A percentile compares a stretch with the other conserved stretches of the same genome.
Evolutionary conservation across 2,113 vertebrate genomes (phyloP).

Genomic region (Gopherus flavomarginatus): DNA sequence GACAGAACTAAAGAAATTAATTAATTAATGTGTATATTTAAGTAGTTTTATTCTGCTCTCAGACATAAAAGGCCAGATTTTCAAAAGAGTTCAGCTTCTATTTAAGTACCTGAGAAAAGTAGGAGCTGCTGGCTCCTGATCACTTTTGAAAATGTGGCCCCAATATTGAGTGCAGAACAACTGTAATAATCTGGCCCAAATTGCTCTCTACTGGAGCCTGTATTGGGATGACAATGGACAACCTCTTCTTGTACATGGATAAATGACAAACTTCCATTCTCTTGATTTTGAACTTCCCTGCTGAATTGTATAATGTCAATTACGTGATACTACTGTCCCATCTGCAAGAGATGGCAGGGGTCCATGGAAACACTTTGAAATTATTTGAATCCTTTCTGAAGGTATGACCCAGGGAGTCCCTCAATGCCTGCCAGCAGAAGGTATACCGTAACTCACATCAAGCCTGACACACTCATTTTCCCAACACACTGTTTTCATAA

Average conservation of each 20-base stretch:
- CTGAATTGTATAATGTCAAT: neutral
- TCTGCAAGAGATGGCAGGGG: neutral
- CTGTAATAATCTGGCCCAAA: neutral
- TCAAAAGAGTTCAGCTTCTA: neutral
- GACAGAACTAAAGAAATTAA: neutral
- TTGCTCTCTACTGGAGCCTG: neutral
- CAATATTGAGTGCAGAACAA: neutral
- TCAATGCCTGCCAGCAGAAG: neutral
- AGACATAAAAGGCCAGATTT: neutral
- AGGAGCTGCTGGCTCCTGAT: accelerated
- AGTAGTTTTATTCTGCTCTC: neutral
- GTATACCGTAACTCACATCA: neutral
- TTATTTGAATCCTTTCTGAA: neutral
- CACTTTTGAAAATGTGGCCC: neutral
- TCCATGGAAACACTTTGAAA: neutral
- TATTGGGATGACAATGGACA: neutral
- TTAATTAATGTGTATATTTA: neutral
- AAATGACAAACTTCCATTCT: neutral
- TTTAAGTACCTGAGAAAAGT: neutral
- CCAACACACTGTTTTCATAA: neutral
- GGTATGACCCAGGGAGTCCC: neutral
- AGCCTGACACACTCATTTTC: neutral
- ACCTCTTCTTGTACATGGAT: neutral
- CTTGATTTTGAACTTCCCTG: neutral
- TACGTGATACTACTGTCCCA: neutral